These are phyloP conservation scores for Montipora cactus DNA, from an alignment of 64 coral and sea anemone genomes.

Conservation along the genomic window DNA sequence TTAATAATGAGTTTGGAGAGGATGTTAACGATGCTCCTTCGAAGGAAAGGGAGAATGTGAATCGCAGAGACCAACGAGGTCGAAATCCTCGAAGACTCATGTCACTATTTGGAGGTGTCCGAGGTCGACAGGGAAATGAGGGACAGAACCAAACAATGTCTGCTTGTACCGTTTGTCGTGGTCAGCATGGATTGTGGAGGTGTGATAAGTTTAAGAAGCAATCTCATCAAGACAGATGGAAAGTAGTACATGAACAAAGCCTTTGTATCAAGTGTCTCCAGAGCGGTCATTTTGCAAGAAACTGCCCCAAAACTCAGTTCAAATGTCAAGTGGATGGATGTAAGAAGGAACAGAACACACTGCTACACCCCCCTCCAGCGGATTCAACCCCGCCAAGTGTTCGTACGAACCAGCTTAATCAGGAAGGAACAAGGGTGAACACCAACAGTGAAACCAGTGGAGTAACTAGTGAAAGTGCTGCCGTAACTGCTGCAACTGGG, in stretches of 20 bases:
- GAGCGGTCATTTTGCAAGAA: constrained; percentile 50
- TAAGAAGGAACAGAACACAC: constrained; percentile 56
- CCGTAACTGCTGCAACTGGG: constrained; percentile 44
- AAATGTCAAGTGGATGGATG: constrained; percentile 60
- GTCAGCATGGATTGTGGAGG: too few species aligned
- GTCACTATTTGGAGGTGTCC: too few species aligned
- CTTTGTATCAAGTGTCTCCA: constrained; percentile 85
- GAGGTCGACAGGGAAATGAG: too few species aligned
- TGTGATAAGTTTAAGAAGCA: too few species aligned
- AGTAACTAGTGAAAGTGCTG: background rate
- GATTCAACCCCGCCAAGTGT: background rate
- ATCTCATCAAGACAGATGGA: too few species aligned
- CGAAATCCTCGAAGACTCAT: too few species aligned
- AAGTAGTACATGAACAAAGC: background rate
- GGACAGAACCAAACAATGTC: too few species aligned
- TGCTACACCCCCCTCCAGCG: constrained; percentile 58
- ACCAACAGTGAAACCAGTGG: background rate
- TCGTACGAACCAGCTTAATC: background rate
- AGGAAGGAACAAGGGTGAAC: background rate
- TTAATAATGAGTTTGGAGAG: too few species aligned
- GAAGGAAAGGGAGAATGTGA: too few species aligned
- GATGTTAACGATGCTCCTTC: too few species aligned
- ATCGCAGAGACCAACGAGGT: too few species aligned
- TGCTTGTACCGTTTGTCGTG: too few species aligned
- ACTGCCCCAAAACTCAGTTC: constrained; percentile 39